A percentile compares a stretch with the other conserved stretches of the same genome.
Conservation (phyloP, 2,888 invertebrate genomes). For the Dryobota labecula region DNA sequence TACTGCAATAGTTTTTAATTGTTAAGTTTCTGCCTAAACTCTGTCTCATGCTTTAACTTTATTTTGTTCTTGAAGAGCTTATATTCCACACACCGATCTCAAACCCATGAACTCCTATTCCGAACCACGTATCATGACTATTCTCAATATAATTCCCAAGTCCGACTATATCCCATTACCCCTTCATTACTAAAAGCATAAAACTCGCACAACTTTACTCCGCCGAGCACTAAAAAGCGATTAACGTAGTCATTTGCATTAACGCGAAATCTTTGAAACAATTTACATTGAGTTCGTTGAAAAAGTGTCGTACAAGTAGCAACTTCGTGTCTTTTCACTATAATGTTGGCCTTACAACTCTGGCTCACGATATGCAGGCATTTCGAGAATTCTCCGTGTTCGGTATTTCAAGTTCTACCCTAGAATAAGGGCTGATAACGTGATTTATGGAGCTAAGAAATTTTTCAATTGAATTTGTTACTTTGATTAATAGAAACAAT, state of each 20-base stretch:
- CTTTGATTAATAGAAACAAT: slow-evolving; percentile 62
- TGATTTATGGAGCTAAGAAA: slow-evolving; percentile 47
- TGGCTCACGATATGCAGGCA: slow-evolving; percentile 81
- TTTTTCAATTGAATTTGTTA: slow-evolving; percentile 68
- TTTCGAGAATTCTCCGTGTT: slow-evolving; percentile 75
- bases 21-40: neutral
- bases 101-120: slow-evolving; percentile 19
- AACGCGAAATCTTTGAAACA: slow-evolving; percentile 72
- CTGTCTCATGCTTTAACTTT: neutral
- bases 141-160: slow-evolving; percentile 51
- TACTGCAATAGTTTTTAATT: slow-evolving; percentile 5
- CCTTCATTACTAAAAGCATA: slow-evolving; percentile 64
- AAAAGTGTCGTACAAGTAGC: slow-evolving; percentile 71
- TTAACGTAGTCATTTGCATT: slow-evolving; percentile 69
- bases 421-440: slow-evolving; percentile 60
- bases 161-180: slow-evolving; percentile 53
- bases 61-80: neutral
- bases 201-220: slow-evolving; percentile 64
- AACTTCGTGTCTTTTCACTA: slow-evolving; percentile 84
- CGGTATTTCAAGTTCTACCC: slow-evolving; percentile 62
- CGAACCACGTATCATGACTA: slow-evolving; percentile 47
- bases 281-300: slow-evolving; percentile 79
- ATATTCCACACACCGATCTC: neutral
- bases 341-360: slow-evolving; percentile 81
- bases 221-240: slow-evolving; percentile 63